Base-by-base conservation (phyloP, 2,888 invertebrate genomes). In the Perithous albicinctus region DNA sequence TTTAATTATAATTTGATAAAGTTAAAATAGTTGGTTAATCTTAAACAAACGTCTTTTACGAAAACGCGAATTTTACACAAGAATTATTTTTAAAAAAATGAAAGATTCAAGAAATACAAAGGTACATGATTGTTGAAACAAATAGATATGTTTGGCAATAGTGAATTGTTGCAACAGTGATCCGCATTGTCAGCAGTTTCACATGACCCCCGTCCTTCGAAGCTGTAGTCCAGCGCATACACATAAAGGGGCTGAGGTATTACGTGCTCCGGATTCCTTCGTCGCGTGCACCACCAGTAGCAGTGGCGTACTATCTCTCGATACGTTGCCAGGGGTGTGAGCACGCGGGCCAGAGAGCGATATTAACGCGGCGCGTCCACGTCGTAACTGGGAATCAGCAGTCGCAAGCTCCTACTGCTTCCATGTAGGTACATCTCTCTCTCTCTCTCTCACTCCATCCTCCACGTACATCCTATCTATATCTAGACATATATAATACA, bases 241-340 rank as follows among this genome's bases (percentile, higher is more conserved):
- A 15, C 41, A 56, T 56, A 41, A 70, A 41, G 69, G 54, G 56
- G 29, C 26, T 26, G 46, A 54, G 41, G 67, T 76, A 84, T 83
- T 83, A 85, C 83, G 81, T 83, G 81, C 83, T 83, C 41, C 61
- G 78, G 84, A 85, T 85, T 83, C 83, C 84, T 78, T 63, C 64
- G 63, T 59, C 83, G 81, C 76, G 77, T 80, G 74, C 69, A 74
- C 56, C 59, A 59, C 46, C 48, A 18, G 56, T 54, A 63, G 26
- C 48, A 66, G 10, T n/a, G 35, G 23, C 12, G 23, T 48, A 51
- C 46, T 69, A 67, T 69, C 67, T 76, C 78, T 73, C 67, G 70
- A 80, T 76, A 78, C 54, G 56, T 70, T 59, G 63, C 35, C 56
- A 29, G 32, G 46, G 61, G 61, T 38, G 77, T 26, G 41, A 29